phyloP scores from a whole-genome alignment of 2,113 vertebrate genomes.

The Mystacornis crossleyi region DNA sequence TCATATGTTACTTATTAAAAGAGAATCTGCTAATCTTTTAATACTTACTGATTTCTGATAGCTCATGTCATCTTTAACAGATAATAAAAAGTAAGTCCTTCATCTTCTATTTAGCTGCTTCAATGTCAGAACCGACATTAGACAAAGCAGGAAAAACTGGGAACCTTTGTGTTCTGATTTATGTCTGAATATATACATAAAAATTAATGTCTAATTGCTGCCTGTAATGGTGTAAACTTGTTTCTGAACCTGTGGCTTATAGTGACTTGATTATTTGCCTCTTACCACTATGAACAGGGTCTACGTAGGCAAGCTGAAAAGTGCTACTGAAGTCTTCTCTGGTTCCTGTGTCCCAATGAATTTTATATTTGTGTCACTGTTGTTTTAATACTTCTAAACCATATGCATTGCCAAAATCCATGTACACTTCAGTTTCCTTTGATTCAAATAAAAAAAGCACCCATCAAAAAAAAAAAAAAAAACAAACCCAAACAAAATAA shows the following conservation, averaged over 20 bases:
- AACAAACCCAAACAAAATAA: neutral
- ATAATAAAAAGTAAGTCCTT: neutral
- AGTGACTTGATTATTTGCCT: neutral
- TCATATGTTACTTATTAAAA: neutral
- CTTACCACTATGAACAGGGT: neutral
- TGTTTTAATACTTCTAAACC: neutral
- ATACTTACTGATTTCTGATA: neutral
- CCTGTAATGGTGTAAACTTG: neutral
- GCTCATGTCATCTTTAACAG: neutral
- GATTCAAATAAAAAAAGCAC: neutral
- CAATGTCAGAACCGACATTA: neutral
- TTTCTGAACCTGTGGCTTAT: neutral
- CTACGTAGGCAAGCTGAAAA: neutral
- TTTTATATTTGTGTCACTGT: neutral
- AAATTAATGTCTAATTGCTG: neutral
- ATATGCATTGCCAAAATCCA: neutral
- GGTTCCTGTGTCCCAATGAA: neutral
- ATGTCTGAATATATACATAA: neutral
- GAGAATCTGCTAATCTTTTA: neutral
- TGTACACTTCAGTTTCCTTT: neutral
- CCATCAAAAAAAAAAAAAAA: neutral
- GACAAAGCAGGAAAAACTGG: neutral
- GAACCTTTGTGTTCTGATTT: neutral
- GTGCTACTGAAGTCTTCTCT: neutral
- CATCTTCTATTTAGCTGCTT: neutral